Conservation (phyloP, 64 coral and sea anemone genomes). For the Montipora cactus region DNA sequence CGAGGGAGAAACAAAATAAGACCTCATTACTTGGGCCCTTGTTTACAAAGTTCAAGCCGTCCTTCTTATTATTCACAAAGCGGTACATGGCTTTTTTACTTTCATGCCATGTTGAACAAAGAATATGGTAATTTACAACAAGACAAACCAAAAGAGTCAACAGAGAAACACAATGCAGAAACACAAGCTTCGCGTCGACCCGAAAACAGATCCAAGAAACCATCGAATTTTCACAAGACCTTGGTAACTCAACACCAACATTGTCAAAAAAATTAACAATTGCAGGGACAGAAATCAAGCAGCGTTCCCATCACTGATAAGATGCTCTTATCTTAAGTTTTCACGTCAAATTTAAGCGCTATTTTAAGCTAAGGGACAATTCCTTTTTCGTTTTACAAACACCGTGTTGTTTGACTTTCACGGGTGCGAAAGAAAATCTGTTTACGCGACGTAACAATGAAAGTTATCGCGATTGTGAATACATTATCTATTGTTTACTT, state of each 20-base stretch:
- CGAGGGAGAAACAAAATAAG: background rate
- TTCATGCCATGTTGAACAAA: background rate
- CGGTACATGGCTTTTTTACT: background rate
- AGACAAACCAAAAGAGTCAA: background rate
- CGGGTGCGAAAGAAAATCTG: background rate
- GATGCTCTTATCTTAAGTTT: background rate
- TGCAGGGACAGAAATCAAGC: background rate
- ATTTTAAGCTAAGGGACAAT: background rate
- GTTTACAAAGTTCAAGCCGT: background rate
- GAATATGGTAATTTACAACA: constrained; percentile 8
- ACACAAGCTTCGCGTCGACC: background rate
- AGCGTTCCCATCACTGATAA: background rate
- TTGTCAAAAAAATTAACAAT: background rate
- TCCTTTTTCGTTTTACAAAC: background rate
- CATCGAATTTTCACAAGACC: background rate
- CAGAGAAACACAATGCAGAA: background rate
- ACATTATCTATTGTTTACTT: background rate
- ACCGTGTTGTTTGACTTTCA: background rate
- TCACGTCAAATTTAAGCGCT: constrained; percentile 17
- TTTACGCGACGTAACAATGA: background rate
- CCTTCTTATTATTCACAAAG: background rate
- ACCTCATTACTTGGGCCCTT: background rate
- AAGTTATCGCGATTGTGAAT: background rate
- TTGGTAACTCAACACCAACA: background rate
- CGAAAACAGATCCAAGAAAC: background rate